phyloP scores from a whole-genome alignment of 1,140 invertebrate genomes.

The Papilio helenus region DNA sequence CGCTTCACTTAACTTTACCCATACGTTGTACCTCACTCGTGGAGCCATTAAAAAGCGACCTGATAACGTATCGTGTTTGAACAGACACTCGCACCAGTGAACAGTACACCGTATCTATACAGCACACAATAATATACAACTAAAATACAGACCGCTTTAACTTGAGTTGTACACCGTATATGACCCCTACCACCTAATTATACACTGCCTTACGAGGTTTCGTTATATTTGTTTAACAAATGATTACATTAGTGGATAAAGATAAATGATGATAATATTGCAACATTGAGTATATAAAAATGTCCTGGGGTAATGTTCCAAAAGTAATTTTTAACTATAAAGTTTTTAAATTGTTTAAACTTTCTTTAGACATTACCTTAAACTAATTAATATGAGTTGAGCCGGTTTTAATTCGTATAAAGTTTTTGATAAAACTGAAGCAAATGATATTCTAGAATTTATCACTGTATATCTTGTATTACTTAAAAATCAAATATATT shows the following conservation, averaged over 20 bases:
- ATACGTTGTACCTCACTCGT: conserved; percentile 52
- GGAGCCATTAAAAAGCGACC: conserved; percentile 53
- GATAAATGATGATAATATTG: conserved; percentile 35
- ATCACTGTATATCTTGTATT: background rate
- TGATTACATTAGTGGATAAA: conserved; percentile 36
- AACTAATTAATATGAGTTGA: too few species aligned
- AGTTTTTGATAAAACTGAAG: too few species aligned
- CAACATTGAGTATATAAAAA: background rate
- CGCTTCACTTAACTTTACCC: conserved; percentile 26
- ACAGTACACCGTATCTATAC: conserved; percentile 6
- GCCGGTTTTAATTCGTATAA: too few species aligned
- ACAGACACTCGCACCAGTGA: conserved; percentile 46
- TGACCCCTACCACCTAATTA: conserved; percentile 24
- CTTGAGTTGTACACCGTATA: conserved; percentile 8
- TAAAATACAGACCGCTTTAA: conserved; percentile 5
- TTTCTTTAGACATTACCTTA: too few species aligned
- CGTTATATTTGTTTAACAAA: conserved; percentile 35
- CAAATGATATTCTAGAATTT: background rate
- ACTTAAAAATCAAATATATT: conserved; percentile 18
- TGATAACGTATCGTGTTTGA: conserved; percentile 69
- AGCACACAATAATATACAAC: background rate
- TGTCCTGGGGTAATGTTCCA: background rate
- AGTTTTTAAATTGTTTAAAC: too few species aligned
- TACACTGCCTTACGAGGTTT: conserved; percentile 13
- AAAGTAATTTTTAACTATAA: too few species aligned